Evolutionary conservation across 2,888 invertebrate genomes (phyloP).

Genomic region (Leptopilina myrica): DNA sequence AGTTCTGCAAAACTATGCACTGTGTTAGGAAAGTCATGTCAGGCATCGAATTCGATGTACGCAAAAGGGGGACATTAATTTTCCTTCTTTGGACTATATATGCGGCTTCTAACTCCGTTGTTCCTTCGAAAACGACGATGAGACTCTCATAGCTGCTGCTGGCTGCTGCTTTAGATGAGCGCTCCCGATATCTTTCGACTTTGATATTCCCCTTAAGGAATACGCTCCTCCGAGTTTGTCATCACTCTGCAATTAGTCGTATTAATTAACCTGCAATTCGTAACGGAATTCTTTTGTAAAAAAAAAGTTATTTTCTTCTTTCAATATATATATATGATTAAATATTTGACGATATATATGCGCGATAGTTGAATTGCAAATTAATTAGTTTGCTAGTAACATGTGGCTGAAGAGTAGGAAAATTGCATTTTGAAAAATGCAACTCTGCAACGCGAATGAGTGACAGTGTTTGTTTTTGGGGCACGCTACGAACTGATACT

Average conservation of each 20-base stretch:
- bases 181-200: constrained; percentile 9
- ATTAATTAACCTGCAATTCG: constrained; percentile 10
- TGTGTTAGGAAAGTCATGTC: constrained; percentile 50
- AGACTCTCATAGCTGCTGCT: neutral
- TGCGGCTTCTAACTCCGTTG: constrained; percentile 26
- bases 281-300: neutral
- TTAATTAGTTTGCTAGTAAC: neutral
- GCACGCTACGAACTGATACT: neutral
- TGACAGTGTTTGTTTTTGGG: neutral
- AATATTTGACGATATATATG: neutral
- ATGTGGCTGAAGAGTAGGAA: neutral
- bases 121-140: neutral
- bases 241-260: constrained; percentile 27
- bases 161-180: neutral
- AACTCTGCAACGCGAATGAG: neutral
- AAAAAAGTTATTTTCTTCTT: neutral
- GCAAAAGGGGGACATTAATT: constrained; percentile 53
- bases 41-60: constrained; percentile 40
- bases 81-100: constrained; percentile 40
- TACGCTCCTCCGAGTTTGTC: neutral
- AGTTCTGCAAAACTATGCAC: constrained; percentile 64
- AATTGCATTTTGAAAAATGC: neutral
- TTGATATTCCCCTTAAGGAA: neutral
- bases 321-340: neutral
- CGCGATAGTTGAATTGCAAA: neutral